These are phyloP conservation scores for Palythoa heliodiscus DNA, from an alignment of 92 coral and sea anemone genomes.

Conservation along the genomic window DNA sequence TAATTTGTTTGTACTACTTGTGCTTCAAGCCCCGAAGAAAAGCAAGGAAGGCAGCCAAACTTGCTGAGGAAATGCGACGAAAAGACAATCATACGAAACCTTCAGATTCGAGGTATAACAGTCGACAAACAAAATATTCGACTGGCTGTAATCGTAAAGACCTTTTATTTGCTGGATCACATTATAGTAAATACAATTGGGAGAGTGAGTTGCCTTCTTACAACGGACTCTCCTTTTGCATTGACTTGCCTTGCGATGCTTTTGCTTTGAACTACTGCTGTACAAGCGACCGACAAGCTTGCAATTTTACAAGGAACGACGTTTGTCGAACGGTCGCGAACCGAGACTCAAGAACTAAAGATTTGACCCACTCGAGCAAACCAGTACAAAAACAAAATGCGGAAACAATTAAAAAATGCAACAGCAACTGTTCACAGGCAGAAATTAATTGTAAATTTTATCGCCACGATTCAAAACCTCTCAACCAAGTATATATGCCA, in stretches of 20 bases:
- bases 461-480: background rate
- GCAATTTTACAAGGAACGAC: background rate
- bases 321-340: background rate
- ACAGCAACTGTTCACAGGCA: background rate
- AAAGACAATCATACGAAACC: background rate
- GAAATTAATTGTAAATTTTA: background rate
- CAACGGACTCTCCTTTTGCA: background rate
- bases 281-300: background rate
- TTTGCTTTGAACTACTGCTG: background rate
- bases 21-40: slow-evolving; percentile 29
- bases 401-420: background rate
- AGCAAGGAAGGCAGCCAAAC: slow-evolving; percentile 29
- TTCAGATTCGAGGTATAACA: background rate
- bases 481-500: background rate
- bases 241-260: slow-evolving; percentile 1
- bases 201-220: background rate
- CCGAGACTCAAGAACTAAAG: background rate
- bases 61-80: slow-evolving; percentile 15
- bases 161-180: background rate
- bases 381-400: background rate
- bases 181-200: background rate
- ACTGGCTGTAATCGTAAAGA: background rate
- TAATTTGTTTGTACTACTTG: slow-evolving; percentile 28
- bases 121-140: background rate
- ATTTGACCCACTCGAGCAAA: background rate